Conservation (phyloP, 2,797 vertebrate species). For the Caiman crocodilus region DNA sequence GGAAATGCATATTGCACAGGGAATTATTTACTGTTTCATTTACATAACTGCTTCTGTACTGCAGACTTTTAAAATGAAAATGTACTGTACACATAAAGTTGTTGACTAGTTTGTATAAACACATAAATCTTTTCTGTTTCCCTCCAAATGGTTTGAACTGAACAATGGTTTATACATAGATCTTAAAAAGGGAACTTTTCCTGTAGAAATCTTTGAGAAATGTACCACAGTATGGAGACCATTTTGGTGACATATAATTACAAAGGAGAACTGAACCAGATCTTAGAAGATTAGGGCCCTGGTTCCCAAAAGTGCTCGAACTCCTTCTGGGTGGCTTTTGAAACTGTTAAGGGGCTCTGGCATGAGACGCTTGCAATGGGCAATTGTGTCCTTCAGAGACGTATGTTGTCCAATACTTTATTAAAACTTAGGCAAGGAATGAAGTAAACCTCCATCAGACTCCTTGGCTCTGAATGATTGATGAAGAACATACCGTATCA, state of each 20-base stretch:
- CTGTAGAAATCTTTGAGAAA: not conserved
- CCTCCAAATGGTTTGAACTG: not conserved
- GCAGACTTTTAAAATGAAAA: not conserved
- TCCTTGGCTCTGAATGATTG: too few relatives aligned
- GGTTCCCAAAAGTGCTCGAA: not conserved
- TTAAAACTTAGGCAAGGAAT: too few relatives aligned
- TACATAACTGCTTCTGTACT: not conserved
- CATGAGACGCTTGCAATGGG: too few relatives aligned
- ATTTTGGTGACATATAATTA: not conserved
- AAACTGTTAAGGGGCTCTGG: too few relatives aligned
- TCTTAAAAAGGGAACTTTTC: not conserved
- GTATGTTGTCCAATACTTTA: too few relatives aligned
- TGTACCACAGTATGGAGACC: not conserved
- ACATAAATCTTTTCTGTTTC: not conserved
- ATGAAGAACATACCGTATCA: too few relatives aligned
- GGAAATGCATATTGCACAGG: not conserved
- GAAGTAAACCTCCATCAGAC: too few relatives aligned
- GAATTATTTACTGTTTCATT: not conserved
- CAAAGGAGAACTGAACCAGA: not conserved
- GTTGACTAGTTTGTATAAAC: not conserved
- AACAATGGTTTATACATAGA: not conserved
- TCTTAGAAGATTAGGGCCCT: not conserved
- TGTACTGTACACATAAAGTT: not conserved
- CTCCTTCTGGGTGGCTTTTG: too few relatives aligned
- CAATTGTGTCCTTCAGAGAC: too few relatives aligned